Base-by-base conservation (phyloP, 2,797 vertebrate genomes). In the Sylvilagus floridanus region DNA sequence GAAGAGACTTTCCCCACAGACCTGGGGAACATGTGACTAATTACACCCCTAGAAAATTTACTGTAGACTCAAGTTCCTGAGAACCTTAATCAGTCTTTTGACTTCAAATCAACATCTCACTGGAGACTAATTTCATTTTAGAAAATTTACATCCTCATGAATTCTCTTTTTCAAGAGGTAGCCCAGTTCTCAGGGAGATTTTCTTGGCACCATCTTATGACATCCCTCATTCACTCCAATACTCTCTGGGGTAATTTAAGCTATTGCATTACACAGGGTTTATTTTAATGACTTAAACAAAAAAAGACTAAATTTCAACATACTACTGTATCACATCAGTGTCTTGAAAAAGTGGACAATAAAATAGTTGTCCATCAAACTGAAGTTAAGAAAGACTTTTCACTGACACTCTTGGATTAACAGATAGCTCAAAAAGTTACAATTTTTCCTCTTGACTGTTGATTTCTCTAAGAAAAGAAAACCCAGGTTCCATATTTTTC, bases 1-100 rank as follows among this genome's bases (percentile, higher is more conserved):
- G 81, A 82, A 77, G 94, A 93, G 88, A 96, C 96, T 94, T 95
- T 97, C 97, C 97, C 96, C 81, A 68, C 13, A 95, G 96, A 95
- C 88, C 30, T 52, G 47, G 76, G 81, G 72, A 95, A 96, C 95
- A 97, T 92, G 91, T 96, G 83, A 94, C 95, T 71, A 88, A 77
- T 90, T 92, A 95, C 54, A 85, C 76, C 63, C 69, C 30, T 81
- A 50, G 57, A 83, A 90, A 94, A 96, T 87, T 95, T 65, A 85
- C 85, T 77, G 63, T 88, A 93, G 63, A 71, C 93, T 93, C 90
- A 96, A 95, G 83, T 87, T 93, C 68, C 83, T 19, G 12, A 92
- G 93, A 94, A 65, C 30, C 47, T 95, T 81, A 75, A 84, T 88
- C 85, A 81, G 85, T 16, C 62, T 96, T 57, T 95, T 84, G 84